phyloP scores from a whole-genome alignment of 2,797 vertebrate genomes.

The Argyrosomus regius region DNA sequence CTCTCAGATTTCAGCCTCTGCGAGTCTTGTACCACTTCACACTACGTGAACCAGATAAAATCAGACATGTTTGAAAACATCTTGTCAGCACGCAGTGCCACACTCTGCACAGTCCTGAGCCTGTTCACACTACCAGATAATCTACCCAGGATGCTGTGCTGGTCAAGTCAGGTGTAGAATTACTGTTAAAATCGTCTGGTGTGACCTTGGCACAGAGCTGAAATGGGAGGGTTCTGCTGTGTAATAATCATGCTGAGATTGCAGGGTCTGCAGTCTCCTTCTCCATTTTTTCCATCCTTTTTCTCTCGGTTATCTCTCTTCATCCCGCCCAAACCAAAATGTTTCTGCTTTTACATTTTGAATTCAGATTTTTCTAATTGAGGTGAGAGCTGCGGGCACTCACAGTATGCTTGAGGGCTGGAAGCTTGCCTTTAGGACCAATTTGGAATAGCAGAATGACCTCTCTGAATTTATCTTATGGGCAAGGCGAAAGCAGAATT shows the following conservation, averaged over 20 bases:
- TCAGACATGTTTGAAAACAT: conserved; percentile 70
- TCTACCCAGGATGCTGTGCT: conserved; percentile 45
- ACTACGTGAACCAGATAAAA: conserved; percentile 60
- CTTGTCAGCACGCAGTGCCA: conserved; percentile 42
- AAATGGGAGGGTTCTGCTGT: conserved; percentile 43
- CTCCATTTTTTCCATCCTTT: conserved; percentile 1
- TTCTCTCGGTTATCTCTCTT: conserved; percentile 18
- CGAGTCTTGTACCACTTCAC: conserved; percentile 57
- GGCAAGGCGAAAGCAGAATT: conserved; percentile 41
- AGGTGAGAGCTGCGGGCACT: conserved; percentile 4
- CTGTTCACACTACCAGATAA: conserved; percentile 58
- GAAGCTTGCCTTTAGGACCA: conserved; percentile 28
- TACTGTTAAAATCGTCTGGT: conserved; percentile 54
- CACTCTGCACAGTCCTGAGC: conserved; percentile 17
- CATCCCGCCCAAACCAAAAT: conserved; percentile 27
- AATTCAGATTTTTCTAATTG: conserved; percentile 29
- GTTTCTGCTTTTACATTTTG: conserved; percentile 33
- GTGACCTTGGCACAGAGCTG: conserved; percentile 61
- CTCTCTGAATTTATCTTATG: conserved; percentile 44
- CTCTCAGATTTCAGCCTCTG: conserved; percentile 48
- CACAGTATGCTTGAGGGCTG: conserved; percentile 2
- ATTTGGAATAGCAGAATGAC: conserved; percentile 43
- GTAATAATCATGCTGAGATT: conserved; percentile 44
- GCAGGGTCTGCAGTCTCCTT: conserved; percentile 25
- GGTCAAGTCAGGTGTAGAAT: conserved; percentile 62